Percentiles rank a stretch among this genome's conserved stretches.
Evolutionary conservation across 2,797 vertebrate genomes (phyloP).

Genomic region (Taeniopygia guttata): DNA sequence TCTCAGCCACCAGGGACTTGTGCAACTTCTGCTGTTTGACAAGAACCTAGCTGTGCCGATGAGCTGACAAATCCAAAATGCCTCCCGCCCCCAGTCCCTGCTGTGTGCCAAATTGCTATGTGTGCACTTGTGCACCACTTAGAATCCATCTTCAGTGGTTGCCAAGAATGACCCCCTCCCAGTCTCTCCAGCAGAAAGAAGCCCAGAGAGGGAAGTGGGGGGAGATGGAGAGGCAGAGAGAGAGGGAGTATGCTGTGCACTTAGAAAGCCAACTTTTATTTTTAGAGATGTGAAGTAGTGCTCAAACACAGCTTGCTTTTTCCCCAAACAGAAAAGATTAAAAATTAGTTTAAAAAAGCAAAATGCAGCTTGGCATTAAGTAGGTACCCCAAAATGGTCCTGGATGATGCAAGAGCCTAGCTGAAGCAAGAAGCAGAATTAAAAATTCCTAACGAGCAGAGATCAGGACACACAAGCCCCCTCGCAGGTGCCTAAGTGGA

Average conservation of each 20-base stretch:
- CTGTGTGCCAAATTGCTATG: constrained; percentile 62
- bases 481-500: background rate
- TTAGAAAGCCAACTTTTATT: constrained; percentile 49
- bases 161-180: constrained; percentile 8
- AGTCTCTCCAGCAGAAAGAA: background rate
- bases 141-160: constrained; percentile 9
- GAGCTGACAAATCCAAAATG: constrained; percentile 63
- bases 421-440: background rate
- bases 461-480: background rate
- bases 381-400: background rate
- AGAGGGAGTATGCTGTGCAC: background rate
- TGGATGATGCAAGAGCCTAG: background rate
- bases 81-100: constrained; percentile 28
- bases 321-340: background rate
- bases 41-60: constrained; percentile 45
- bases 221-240: background rate
- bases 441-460: background rate
- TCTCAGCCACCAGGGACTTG: constrained; percentile 18
- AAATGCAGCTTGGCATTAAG: background rate
- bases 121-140: background rate
- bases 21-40: constrained; percentile 48
- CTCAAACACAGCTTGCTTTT: background rate
- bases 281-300: constrained; percentile 30
- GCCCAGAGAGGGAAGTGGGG: background rate
- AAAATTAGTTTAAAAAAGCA: background rate